Evolutionary conservation across 2,113 vertebrate species (phyloP).

Genomic region (Xenus cinereus): DNA sequence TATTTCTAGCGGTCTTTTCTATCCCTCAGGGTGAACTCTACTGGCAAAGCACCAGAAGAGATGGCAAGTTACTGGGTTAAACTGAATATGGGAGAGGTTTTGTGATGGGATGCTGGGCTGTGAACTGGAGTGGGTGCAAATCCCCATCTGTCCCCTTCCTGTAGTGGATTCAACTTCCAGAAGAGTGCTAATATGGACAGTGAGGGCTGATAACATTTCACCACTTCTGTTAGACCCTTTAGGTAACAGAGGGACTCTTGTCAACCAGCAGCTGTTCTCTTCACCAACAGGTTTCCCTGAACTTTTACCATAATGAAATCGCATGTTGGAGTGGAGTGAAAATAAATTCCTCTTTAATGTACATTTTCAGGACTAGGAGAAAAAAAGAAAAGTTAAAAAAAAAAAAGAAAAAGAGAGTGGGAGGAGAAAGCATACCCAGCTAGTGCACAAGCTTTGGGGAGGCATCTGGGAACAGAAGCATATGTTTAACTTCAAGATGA

Average conservation of each 20-base stretch:
- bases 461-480: background rate
- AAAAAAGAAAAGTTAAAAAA: background rate
- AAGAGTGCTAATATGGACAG: background rate
- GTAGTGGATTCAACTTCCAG: background rate
- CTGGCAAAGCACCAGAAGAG: background rate
- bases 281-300: background rate
- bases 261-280: background rate
- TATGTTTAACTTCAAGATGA: slow-evolving; percentile 3
- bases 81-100: background rate
- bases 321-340: background rate
- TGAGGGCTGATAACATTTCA: background rate
- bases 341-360: background rate
- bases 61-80: background rate
- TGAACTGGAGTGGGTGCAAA: background rate
- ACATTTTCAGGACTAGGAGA: background rate
- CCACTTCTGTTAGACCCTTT: background rate
- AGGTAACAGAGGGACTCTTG: background rate
- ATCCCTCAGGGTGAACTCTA: background rate
- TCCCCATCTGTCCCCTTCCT: background rate
- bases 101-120: background rate
- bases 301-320: background rate
- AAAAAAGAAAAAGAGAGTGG: background rate
- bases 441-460: background rate
- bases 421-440: background rate
- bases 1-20: background rate